Conservation (phyloP, 2,113 vertebrate genomes). For the Ahaetulla prasina region DNA sequence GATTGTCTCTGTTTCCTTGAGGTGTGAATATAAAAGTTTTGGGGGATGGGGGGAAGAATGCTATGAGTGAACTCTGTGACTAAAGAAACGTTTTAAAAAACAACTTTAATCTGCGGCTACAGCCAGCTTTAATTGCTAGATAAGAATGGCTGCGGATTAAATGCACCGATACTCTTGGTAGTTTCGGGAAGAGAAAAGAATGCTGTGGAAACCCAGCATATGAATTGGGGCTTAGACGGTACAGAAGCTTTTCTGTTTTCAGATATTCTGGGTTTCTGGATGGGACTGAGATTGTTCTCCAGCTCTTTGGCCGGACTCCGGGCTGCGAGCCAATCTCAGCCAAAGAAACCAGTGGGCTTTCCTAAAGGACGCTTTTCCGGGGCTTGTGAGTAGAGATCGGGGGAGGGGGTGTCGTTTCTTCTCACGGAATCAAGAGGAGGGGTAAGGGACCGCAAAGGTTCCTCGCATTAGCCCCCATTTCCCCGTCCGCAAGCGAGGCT, state of each 20-base stretch:
- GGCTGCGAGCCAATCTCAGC: neutral
- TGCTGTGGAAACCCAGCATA: neutral
- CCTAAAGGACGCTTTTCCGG: neutral
- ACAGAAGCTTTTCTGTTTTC: slow-evolving; percentile 6
- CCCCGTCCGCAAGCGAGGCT: neutral
- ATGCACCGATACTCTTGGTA: neutral
- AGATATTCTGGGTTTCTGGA: neutral
- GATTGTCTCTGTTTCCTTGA: slow-evolving; percentile 38
- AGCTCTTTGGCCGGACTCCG: too few relatives aligned
- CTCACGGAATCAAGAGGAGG: neutral
- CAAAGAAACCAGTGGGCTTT: neutral
- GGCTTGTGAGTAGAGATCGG: neutral
- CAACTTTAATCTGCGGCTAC: neutral
- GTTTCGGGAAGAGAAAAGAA: neutral
- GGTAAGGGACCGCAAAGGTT: slow-evolving; percentile 8
- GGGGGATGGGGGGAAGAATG: neutral
- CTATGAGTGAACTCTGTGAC: neutral
- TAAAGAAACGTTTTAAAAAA: neutral
- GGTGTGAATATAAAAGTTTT: neutral
- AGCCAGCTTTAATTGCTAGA: neutral
- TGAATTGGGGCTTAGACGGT: neutral
- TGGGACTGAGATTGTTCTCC: neutral
- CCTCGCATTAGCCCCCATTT: neutral
- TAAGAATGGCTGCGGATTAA: neutral
- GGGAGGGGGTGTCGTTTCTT: neutral